Percentiles rank a stretch among this genome's conserved stretches.
phyloP scores from a whole-genome alignment of 2,797 vertebrate genomes.

The Schizopygopsis pylzovi region DNA sequence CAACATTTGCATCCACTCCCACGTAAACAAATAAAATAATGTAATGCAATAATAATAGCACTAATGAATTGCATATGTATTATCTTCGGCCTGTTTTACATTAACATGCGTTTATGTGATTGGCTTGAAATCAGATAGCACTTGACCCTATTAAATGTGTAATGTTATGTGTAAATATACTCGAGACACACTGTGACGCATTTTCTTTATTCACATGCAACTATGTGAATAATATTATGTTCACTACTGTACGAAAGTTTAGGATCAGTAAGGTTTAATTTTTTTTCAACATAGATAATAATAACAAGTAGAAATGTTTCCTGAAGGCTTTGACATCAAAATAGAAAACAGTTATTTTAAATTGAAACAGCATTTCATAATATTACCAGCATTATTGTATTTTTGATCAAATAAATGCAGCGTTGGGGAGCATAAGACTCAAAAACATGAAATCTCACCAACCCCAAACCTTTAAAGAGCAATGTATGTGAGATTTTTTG shows the following conservation, averaged over 20 bases:
- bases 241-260: not conserved
- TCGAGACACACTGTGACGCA: not conserved
- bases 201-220: not conserved
- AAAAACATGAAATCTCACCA: not conserved
- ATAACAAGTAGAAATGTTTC: not conserved
- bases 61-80: conserved; percentile 41
- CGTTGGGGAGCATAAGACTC: not conserved
- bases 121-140: conserved; percentile 2
- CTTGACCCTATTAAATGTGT: not conserved
- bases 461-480: not conserved
- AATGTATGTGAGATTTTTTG: not conserved
- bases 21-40: conserved; percentile 51
- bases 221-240: not conserved
- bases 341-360: not conserved
- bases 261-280: not conserved
- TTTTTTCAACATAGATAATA: not conserved
- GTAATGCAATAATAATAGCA: conserved; percentile 39
- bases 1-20: conserved; percentile 53
- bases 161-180: not conserved
- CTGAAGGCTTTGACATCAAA: not conserved
- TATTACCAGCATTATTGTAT: not conserved
- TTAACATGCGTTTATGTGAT: not conserved
- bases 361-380: not conserved
- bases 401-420: not conserved
- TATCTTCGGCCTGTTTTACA: conserved; percentile 29